phyloP scores from a whole-genome alignment of 2,888 invertebrate species.

The Ochropleura leucogaster region DNA sequence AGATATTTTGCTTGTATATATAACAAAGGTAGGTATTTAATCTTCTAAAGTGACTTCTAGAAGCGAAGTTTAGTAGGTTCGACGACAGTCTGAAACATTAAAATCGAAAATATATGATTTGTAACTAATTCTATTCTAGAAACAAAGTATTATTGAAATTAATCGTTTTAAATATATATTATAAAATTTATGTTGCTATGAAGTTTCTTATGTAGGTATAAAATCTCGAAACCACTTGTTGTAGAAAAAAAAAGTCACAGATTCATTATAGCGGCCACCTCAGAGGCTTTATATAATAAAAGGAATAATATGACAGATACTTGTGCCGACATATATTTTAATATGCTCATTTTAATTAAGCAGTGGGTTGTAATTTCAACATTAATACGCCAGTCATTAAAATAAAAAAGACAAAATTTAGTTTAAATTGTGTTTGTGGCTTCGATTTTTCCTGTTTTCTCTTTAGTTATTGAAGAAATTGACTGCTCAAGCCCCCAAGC shows the following conservation, averaged over 20 bases:
- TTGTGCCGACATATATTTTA: conserved; percentile 6
- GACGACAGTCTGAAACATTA: too few relatives aligned
- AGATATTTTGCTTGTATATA: too few relatives aligned
- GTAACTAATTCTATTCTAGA: not conserved
- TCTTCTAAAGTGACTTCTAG: not conserved
- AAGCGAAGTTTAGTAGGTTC: not conserved
- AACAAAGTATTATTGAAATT: not conserved
- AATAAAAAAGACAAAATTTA: conserved; percentile 9
- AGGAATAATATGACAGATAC: conserved; percentile 29
- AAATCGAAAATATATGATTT: not conserved
- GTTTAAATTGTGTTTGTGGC: not conserved
- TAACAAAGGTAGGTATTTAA: too few relatives aligned
- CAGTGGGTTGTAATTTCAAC: not conserved
- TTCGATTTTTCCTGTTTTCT: not conserved
- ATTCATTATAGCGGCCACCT: conserved; percentile 32
- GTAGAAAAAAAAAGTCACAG: conserved; percentile 16
- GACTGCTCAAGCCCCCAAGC: not conserved
- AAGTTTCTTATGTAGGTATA: not conserved
- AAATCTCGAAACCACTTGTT: conserved; percentile 17
- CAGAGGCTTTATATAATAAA: conserved; percentile 29
- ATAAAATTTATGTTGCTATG: not conserved
- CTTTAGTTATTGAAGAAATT: not conserved
- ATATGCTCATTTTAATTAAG: not conserved
- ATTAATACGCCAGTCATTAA: conserved; percentile 2
- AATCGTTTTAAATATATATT: too few relatives aligned